Conservation (phyloP, 2,113 vertebrate genomes). For the Patagioenas fasciata region DNA sequence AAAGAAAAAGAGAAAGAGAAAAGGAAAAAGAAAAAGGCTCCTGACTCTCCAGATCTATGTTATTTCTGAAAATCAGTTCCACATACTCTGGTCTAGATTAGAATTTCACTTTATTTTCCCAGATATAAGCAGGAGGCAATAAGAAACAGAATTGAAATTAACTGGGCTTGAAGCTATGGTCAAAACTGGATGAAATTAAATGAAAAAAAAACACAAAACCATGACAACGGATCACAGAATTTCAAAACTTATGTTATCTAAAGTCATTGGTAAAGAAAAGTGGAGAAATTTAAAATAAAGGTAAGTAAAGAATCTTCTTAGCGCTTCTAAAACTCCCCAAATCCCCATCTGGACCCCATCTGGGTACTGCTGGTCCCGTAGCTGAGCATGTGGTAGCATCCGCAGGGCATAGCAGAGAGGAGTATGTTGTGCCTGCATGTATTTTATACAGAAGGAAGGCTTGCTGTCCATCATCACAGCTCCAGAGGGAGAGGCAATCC, state of each 20-base stretch:
- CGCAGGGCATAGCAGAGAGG: neutral
- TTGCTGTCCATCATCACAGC: neutral
- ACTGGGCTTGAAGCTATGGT: neutral
- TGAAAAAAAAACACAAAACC: neutral
- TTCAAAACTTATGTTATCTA: neutral
- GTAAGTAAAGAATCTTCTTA: neutral
- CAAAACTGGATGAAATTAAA: neutral
- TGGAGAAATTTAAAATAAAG: neutral
- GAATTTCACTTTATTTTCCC: neutral
- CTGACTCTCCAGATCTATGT: neutral
- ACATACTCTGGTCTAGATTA: neutral
- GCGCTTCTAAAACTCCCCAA: neutral
- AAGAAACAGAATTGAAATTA: neutral
- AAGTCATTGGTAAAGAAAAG: neutral
- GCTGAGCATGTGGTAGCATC: neutral
- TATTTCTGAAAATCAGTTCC: neutral
- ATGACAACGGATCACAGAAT: neutral
- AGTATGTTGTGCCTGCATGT: neutral
- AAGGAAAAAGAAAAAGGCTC: no score
- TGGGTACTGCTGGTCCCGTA: neutral
- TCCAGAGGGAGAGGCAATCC: neutral
- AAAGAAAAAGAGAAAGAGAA: neutral
- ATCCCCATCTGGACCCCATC: neutral
- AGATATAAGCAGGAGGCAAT: neutral
- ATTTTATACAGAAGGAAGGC: neutral